phyloP scores from a whole-genome alignment of 2,797 vertebrate species.

The Sebastes vulpes region DNA sequence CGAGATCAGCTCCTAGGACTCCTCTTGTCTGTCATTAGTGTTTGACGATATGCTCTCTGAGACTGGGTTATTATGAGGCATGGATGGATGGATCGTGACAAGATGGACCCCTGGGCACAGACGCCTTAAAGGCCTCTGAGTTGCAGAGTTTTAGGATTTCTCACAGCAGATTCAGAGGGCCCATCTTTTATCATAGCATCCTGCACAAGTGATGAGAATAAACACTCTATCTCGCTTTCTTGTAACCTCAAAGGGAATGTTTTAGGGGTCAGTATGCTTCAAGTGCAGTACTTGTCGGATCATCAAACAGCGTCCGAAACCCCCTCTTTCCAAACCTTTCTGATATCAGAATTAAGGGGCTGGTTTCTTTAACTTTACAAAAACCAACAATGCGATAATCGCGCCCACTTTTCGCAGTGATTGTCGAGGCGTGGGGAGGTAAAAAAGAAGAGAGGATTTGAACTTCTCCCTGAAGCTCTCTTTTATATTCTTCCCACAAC shows the following conservation, averaged over 20 bases:
- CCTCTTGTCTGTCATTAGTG: background rate
- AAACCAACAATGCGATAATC: background rate
- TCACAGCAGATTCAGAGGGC: background rate
- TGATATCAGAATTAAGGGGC: background rate
- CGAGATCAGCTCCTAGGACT: background rate
- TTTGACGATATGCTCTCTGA: background rate
- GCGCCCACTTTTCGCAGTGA: rapidly evolving
- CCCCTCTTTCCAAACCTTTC: background rate
- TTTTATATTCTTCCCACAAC: background rate
- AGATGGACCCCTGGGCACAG: background rate
- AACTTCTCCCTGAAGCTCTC: background rate
- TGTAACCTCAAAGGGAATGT: background rate
- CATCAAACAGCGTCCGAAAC: background rate
- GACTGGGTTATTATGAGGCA: background rate
- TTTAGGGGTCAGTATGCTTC: background rate
- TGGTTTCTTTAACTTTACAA: background rate
- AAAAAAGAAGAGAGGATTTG: background rate
- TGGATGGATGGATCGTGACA: background rate
- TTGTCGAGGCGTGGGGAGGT: background rate
- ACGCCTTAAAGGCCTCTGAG: background rate
- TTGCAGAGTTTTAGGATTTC: background rate
- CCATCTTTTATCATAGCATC: background rate
- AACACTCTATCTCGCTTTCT: background rate
- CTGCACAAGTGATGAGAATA: background rate
- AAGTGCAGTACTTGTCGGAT: background rate